phyloP scores from a whole-genome alignment of 2,888 invertebrate species.

The Electrophaes corylata region DNA sequence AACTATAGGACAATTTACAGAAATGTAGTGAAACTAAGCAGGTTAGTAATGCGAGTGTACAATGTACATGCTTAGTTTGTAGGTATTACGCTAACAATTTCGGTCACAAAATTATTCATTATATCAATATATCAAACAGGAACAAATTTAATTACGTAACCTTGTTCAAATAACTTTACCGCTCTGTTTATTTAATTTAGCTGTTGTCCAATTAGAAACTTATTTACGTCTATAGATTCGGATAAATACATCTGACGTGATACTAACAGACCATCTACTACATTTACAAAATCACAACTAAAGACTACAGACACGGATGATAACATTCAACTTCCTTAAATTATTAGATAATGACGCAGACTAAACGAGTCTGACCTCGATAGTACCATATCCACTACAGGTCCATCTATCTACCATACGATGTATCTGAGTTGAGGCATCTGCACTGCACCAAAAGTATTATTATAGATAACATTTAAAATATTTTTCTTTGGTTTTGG shows the following conservation, averaged over 20 bases:
- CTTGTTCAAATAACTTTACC: neutral
- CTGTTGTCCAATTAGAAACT: neutral
- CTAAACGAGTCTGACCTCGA: no score
- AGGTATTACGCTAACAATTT: neutral
- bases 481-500: no score
- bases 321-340: no score
- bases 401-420: no score
- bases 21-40: neutral
- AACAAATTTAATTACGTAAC: neutral
- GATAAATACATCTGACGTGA: neutral
- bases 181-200: neutral
- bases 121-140: conserved; percentile 1
- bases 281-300: no score
- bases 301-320: no score
- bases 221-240: neutral
- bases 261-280: neutral
- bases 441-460: no score
- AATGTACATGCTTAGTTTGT: neutral
- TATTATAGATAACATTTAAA: no score
- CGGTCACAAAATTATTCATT: neutral
- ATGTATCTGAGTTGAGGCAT: no score
- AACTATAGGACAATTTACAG: neutral
- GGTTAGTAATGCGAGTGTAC: neutral
- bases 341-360: no score
- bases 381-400: no score